Evolutionary conservation across 1,140 invertebrate species (phyloP).

Genomic region (Cylas formicarius): DNA sequence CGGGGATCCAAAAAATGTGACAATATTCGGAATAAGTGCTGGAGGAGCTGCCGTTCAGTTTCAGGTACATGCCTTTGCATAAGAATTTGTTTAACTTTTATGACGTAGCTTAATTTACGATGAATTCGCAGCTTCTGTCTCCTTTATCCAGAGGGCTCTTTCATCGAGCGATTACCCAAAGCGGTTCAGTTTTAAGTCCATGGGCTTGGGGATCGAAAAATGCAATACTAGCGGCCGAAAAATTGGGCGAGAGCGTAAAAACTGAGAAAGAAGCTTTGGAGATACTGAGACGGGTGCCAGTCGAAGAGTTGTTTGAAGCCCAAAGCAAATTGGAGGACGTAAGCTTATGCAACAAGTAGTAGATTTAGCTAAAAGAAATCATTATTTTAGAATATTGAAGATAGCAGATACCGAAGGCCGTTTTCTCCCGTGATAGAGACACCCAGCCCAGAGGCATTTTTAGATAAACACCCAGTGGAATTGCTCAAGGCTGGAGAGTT

Average conservation of each 20-base stretch:
- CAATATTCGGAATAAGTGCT: no score
- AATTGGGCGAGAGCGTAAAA: not conserved
- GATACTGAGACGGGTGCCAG: conserved; percentile 5
- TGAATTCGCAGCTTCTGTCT: conserved; percentile 47
- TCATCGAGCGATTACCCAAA: conserved; percentile 52
- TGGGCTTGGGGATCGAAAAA: conserved; percentile 42
- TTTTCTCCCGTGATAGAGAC: conserved; percentile 47
- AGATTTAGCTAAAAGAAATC: not conserved
- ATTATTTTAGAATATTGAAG: not conserved
- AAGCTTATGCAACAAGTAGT: conserved; percentile 1
- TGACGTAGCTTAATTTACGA: no score
- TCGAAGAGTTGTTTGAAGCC: conserved; percentile 10
- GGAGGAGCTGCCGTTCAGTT: no score
- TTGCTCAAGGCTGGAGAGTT: conserved; percentile 34
- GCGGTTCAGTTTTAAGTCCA: conserved; percentile 48
- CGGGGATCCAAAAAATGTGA: no score
- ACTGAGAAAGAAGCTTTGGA: conserved; percentile 13
- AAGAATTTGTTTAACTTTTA: no score
- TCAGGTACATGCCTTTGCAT: no score
- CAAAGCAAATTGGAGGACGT: conserved; percentile 17
- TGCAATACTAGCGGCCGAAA: conserved; percentile 3
- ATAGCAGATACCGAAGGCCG: conserved; percentile 2
- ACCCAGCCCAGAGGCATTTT: conserved; percentile 39
- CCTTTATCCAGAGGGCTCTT: conserved; percentile 55
- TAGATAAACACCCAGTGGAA: conserved; percentile 44